phyloP scores from a whole-genome alignment of 1,140 invertebrate genomes.

The Popillia japonica region DNA sequence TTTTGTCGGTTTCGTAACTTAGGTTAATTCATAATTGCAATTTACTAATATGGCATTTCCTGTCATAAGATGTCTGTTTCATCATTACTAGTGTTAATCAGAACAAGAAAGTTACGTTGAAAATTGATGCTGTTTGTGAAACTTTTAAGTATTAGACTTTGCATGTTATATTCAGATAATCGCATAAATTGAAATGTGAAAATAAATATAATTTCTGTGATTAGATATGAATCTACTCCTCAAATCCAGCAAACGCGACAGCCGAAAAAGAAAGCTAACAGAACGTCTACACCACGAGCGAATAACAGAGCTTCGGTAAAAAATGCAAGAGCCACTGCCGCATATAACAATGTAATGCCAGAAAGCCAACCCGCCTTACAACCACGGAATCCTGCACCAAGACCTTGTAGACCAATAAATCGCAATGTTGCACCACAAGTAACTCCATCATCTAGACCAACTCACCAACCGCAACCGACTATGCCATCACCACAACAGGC shows the following conservation, averaged over 20 bases:
- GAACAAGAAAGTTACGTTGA: too few species aligned
- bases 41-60: too few species aligned
- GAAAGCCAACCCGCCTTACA: not conserved
- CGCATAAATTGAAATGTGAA: too few species aligned
- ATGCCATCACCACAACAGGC: constrained; percentile 38
- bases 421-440: not conserved
- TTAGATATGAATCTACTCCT: not conserved
- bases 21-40: too few species aligned
- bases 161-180: too few species aligned
- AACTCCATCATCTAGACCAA: not conserved
- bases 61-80: too few species aligned
- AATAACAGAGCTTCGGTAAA: not conserved
- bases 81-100: too few species aligned
- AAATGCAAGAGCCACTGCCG: not conserved
- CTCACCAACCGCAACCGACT: not conserved
- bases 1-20: too few species aligned
- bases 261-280: not conserved
- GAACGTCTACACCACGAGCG: not conserved
- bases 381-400: not conserved
- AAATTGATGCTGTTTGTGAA: not conserved
- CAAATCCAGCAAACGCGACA: not conserved
- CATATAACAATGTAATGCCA: not conserved
- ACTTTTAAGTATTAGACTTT: not conserved
- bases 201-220: too few species aligned
- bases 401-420: constrained; percentile 12